Percentiles rank a stretch among this genome's conserved stretches.
Evolutionary conservation across 2,888 invertebrate species (phyloP).

Genomic region (Exephanes ischioxanthus): DNA sequence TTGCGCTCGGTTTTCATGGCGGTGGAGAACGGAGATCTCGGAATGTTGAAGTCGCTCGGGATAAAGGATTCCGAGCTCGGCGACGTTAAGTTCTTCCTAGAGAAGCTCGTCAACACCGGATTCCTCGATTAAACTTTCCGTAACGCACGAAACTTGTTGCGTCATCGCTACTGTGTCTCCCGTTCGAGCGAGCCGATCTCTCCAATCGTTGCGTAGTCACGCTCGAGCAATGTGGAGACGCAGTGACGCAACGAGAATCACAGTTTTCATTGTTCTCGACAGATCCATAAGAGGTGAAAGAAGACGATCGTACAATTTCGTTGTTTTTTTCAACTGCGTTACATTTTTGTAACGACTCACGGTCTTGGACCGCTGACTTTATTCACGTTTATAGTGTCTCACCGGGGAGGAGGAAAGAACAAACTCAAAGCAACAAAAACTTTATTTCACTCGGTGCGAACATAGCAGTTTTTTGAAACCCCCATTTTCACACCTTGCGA

Average conservation of each 20-base stretch:
- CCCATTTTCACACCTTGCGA: too few species aligned
- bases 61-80: constrained; percentile 98
- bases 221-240: constrained; percentile 6
- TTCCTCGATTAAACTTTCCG: constrained; percentile 93
- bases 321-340: constrained; percentile 24
- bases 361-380: constrained; percentile 32
- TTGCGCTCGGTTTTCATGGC: constrained; percentile 98
- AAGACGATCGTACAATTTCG: constrained; percentile 6
- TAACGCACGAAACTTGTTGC: constrained; percentile 28
- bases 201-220: not conserved
- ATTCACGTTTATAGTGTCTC: constrained; percentile 59
- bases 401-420: not conserved
- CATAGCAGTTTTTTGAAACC: too few species aligned
- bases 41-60: constrained; percentile 96
- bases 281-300: not conserved
- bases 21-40: constrained; percentile 97
- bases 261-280: constrained; percentile 42
- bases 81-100: constrained; percentile 98
- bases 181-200: constrained; percentile 16
- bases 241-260: constrained; percentile 37
- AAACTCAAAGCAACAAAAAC: not conserved
- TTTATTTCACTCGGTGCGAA: too few species aligned
- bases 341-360: constrained; percentile 41
- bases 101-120: constrained; percentile 97
- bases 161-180: constrained; percentile 64